A percentile compares a stretch with the other conserved stretches of the same genome.
phyloP scores from a whole-genome alignment of 2,888 invertebrate species.

The Exephanes ischioxanthus region DNA sequence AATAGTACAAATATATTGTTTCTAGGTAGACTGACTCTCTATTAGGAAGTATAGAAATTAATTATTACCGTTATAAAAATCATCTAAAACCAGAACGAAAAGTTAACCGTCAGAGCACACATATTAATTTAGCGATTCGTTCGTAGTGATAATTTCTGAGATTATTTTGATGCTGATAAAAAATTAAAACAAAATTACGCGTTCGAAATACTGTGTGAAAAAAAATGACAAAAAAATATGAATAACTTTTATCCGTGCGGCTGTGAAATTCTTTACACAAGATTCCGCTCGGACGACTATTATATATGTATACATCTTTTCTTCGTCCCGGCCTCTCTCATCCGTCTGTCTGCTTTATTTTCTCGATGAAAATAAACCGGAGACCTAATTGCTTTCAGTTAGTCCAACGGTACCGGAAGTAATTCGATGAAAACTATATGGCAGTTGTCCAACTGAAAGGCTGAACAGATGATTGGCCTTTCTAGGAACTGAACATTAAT shows the following conservation, averaged over 20 bases:
- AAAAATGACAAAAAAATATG: too few relatives aligned
- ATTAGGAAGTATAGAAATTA: too few relatives aligned
- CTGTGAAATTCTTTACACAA: neutral
- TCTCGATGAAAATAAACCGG: slow-evolving; percentile 13
- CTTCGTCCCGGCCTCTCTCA: neutral
- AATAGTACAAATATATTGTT: too few relatives aligned
- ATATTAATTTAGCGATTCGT: too few relatives aligned
- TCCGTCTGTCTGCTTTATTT: neutral
- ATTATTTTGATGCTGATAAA: too few relatives aligned
- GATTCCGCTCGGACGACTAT: neutral
- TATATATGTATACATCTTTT: neutral
- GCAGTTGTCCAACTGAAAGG: neutral
- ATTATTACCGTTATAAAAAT: too few relatives aligned
- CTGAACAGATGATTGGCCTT: neutral
- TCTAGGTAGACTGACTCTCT: too few relatives aligned
- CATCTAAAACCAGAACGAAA: too few relatives aligned
- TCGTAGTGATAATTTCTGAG: too few relatives aligned
- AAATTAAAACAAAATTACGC: too few relatives aligned
- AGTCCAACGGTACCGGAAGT: slow-evolving; percentile 76
- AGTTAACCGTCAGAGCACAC: too few relatives aligned
- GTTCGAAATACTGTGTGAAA: too few relatives aligned
- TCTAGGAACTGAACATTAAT: neutral
- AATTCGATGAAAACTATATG: slow-evolving; percentile 69
- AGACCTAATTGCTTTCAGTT: slow-evolving; percentile 80
- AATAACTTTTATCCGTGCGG: neutral